phyloP scores from a whole-genome alignment of 1,140 invertebrate species.

The Hypothenemus hampei region DNA sequence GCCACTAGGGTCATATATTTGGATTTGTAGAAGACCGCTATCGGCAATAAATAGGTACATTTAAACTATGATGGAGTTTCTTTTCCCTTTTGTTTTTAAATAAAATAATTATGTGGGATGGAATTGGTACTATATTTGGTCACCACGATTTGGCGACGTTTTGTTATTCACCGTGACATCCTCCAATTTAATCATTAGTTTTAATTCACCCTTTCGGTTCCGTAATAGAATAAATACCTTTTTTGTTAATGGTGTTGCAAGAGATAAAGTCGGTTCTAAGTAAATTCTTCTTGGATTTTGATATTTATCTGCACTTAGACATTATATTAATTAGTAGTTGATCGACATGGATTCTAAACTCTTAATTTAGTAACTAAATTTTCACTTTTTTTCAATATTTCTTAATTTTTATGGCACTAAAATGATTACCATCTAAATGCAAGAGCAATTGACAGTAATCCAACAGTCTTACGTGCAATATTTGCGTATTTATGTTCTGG shows the following conservation, averaged over 20 bases:
- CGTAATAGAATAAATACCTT: conserved; percentile 7
- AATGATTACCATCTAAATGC: too few relatives aligned
- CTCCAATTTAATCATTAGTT: conserved; percentile 7
- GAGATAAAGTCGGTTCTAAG: not conserved
- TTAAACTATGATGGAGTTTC: not conserved
- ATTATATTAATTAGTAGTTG: too few relatives aligned
- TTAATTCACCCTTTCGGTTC: conserved; percentile 8
- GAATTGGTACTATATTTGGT: not conserved
- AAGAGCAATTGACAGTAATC: too few relatives aligned
- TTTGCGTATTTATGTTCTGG: too few relatives aligned
- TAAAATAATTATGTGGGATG: not conserved
- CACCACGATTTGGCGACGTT: conserved; percentile 9
- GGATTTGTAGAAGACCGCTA: conserved; percentile 52
- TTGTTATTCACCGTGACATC: not conserved
- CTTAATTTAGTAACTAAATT: too few relatives aligned
- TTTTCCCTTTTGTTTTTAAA: not conserved
- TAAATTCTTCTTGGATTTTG: not conserved
- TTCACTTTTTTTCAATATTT: too few relatives aligned
- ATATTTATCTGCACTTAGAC: too few relatives aligned
- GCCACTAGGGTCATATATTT: conserved; percentile 86
- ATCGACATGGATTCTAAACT: too few relatives aligned
- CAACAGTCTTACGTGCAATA: too few relatives aligned
- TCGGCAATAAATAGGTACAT: not conserved
- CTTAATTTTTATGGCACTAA: too few relatives aligned
- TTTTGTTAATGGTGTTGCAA: too few relatives aligned